Evolutionary conservation across 2,888 invertebrate genomes (phyloP), one percentile per base, ranked within the genome.

Genomic region (Ecliptopera silaceata): DNA sequence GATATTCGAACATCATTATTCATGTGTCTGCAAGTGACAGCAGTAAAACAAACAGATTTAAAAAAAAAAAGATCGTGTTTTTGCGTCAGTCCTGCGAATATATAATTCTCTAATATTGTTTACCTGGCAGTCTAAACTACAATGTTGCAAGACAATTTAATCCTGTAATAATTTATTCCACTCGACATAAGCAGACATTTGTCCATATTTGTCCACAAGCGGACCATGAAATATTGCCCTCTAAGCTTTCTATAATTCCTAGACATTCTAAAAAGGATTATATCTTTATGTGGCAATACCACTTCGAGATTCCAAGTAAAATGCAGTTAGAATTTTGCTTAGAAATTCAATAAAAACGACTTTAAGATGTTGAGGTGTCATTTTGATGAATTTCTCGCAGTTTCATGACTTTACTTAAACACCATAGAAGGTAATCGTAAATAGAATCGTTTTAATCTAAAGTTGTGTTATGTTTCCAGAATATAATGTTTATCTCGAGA

Each of bases 81-180:
- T n/a, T n/a, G n/a, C n/a, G n/a, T n/a, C n/a, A n/a, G n/a, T n/a
- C n/a, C n/a, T n/a, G n/a, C n/a, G n/a, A n/a, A n/a, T n/a, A n/a
- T n/a, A n/a, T n/a, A n/a, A n/a, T 34, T 34, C 17, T 38, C 17
- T 38, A 12, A 41, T 6, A 42, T 42, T 12, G 26, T 13, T n/a
- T 17, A 15, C 8, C 12, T 18, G 15, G 29, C 17, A 20, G 31
- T 44, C 29, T 13, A 4, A 47, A n/a, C 42, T 44, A 63, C 61
- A 61, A 45, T 57, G 61, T 59, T 45, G 57, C 53, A 31, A 48
- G 63, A 63, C 59, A 56, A 51, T 63, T 63, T 63, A 65, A 65
- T 65, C 59, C 59, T 12, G 54, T 39, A 41, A 52, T 59, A 56
- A 65, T 59, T 60, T 65, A 60, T 58, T 36, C 10, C 10, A 26